Evolutionary conservation across 2,888 invertebrate genomes (phyloP), one percentile per base, ranked within the genome.

Genomic region (Plagodis pulveraria): DNA sequence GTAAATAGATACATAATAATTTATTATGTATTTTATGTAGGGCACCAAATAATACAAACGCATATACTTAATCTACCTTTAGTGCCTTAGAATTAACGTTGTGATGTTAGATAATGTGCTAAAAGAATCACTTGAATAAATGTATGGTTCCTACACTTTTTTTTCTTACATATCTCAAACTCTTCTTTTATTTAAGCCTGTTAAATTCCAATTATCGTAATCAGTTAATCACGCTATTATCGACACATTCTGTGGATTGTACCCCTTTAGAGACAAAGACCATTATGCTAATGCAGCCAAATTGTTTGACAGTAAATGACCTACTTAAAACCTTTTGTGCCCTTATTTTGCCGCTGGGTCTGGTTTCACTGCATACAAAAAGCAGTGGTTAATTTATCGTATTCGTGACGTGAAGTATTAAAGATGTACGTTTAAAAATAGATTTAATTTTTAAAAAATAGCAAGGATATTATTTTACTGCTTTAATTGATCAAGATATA

Each of bases 71-170:
- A 50, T 36, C 41, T 55, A 49, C 63, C 70, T 40, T 70, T 75
- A 83, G 90, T 90, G 90, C 90, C 90, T 91, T 91, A 60, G 71
- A 74, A 0, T 6, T 76, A 78, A 72, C 72, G 74, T 84, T 89
- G 89, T 89, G 89, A 91, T 90, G 78, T 80, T 89, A 89, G 83
- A 70, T 73, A 32, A 34, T 42, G 44, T 22, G 22, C 22, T 22
- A 34, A 32, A 22, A 51, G 10, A 11, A 35, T 5, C 35, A 9
- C 10, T 36, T 9, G 0, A 47, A 36, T 47, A 47, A 47, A 47
- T 56, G 8, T 34, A 34, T n/a, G 41, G n/a, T 41, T 7, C 6
- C 10, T n/a, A 41, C 4, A 41, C 9, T 1, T 41, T 7, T 41
- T 41, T n/a, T 38, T 38, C 38, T 8, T 38, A 38, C 6, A n/a